phyloP scores from a whole-genome alignment of 2,797 vertebrate genomes.

The Taeniopygia guttata region DNA sequence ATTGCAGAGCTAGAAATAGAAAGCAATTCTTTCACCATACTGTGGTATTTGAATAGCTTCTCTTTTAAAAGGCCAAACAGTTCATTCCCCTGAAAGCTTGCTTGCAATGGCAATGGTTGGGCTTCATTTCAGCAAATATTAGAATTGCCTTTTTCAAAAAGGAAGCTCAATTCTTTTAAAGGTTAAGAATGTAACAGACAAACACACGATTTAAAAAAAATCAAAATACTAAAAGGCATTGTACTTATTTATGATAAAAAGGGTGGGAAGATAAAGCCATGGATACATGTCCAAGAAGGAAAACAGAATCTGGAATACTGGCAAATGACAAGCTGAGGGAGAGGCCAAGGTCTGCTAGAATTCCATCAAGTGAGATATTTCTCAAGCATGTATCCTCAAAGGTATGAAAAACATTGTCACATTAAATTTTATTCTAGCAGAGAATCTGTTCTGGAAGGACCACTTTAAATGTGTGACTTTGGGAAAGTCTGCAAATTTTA shows the following conservation, averaged over 20 bases:
- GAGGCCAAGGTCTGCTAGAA: not conserved
- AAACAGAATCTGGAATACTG: not conserved
- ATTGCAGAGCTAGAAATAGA: not conserved
- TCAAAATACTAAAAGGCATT: not conserved
- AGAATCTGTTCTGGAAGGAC: not conserved
- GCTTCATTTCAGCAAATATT: not conserved
- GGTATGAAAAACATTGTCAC: not conserved
- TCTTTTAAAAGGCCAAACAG: not conserved
- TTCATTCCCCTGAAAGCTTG: not conserved
- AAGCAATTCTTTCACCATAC: not conserved
- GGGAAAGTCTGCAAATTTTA: not conserved
- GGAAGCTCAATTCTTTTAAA: not conserved
- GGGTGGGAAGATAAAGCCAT: not conserved
- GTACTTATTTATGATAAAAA: not conserved
- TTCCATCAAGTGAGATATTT: not conserved
- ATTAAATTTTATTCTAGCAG: not conserved
- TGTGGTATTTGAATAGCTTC: not conserved
- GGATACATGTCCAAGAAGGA: not conserved
- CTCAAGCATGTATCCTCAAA: not conserved
- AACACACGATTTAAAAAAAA: accelerated
- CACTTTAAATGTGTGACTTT: not conserved
- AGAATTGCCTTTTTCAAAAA: not conserved
- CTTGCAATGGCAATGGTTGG: not conserved
- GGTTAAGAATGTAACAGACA: not conserved
- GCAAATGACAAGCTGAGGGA: not conserved